Evolutionary conservation across 2,888 invertebrate genomes (phyloP).

Genomic region (Labia minor): DNA sequence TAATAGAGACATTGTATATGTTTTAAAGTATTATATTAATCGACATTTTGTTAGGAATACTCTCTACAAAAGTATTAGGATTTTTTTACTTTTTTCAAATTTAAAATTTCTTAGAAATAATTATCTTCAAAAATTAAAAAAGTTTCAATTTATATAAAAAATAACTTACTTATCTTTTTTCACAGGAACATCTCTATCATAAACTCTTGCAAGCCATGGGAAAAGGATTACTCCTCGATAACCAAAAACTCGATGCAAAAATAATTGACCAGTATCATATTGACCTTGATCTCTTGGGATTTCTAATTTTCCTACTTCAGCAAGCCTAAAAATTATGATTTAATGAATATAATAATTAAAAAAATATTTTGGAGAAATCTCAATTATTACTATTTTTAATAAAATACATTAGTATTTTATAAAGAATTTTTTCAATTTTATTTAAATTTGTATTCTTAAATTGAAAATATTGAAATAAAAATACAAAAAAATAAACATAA

Average conservation of each 20-base stretch:
- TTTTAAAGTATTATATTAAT: too few relatives aligned
- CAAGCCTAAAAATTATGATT: slow-evolving; percentile 55
- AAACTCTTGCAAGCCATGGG: slow-evolving; percentile 92
- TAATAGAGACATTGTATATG: too few relatives aligned
- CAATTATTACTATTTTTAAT: too few relatives aligned
- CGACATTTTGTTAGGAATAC: too few relatives aligned
- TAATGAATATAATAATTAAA: slow-evolving; percentile 1
- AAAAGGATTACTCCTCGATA: slow-evolving; percentile 94
- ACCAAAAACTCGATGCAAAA: slow-evolving; percentile 92
- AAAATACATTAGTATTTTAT: too few relatives aligned
- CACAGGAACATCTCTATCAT: slow-evolving; percentile 77
- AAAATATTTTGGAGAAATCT: not conserved
- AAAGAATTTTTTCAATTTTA: too few relatives aligned
- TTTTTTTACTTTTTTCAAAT: too few relatives aligned
- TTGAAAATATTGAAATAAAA: too few relatives aligned
- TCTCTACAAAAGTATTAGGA: too few relatives aligned
- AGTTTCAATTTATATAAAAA: not conserved
- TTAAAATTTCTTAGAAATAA: too few relatives aligned
- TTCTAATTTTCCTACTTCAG: slow-evolving; percentile 88
- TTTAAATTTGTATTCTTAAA: too few relatives aligned
- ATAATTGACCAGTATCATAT: slow-evolving; percentile 92
- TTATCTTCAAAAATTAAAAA: not conserved
- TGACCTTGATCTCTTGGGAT: slow-evolving; percentile 75
- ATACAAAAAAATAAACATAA: too few relatives aligned
- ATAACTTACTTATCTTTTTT: slow-evolving; percentile 45